phyloP scores from a whole-genome alignment of 1,140 invertebrate genomes.

The Agraylea sexmaculata region DNA sequence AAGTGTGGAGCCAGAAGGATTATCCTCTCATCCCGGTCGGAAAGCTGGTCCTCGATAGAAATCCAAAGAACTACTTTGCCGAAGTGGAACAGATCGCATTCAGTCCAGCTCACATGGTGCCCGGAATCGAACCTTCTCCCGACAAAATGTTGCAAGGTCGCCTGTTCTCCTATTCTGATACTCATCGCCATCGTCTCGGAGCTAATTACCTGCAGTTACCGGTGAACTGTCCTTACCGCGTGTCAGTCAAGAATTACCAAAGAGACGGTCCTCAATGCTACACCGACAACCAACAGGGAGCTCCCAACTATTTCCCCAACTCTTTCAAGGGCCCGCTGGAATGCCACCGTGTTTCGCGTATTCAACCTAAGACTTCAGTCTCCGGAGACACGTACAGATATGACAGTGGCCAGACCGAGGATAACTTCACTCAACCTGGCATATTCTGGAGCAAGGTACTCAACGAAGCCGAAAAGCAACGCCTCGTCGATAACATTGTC shows the following conservation, averaged over 20 bases:
- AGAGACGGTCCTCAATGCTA: constrained; percentile 70
- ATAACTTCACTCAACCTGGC: constrained; percentile 79
- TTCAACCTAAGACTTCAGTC: constrained; percentile 40
- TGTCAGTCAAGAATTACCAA: constrained; percentile 63
- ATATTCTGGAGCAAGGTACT: constrained; percentile 75
- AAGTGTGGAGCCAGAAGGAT: constrained; percentile 84
- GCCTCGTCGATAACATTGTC: constrained; percentile 73
- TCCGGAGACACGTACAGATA: constrained; percentile 59
- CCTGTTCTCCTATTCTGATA: constrained; percentile 89
- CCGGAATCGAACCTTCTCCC: constrained; percentile 82
- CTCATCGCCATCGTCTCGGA: constrained; percentile 86
- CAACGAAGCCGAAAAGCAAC: constrained; percentile 53
- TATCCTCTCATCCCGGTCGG: constrained; percentile 89
- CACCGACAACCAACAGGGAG: constrained; percentile 56
- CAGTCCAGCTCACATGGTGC: constrained; percentile 81
- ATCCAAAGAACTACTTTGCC: constrained; percentile 87
- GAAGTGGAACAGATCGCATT: constrained; percentile 95
- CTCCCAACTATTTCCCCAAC: constrained; percentile 94
- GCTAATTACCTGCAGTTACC: constrained; percentile 87
- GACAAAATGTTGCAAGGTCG: constrained; percentile 95
- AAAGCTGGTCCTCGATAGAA: constrained; percentile 76
- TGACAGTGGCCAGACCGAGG: constrained; percentile 68
- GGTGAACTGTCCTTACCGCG: constrained; percentile 85
- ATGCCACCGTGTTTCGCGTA: constrained; percentile 39
- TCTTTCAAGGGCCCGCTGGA: constrained; percentile 77